Evolutionary conservation across 2,797 vertebrate species (phyloP).

Genomic region (Coregonus ussuriensis): DNA sequence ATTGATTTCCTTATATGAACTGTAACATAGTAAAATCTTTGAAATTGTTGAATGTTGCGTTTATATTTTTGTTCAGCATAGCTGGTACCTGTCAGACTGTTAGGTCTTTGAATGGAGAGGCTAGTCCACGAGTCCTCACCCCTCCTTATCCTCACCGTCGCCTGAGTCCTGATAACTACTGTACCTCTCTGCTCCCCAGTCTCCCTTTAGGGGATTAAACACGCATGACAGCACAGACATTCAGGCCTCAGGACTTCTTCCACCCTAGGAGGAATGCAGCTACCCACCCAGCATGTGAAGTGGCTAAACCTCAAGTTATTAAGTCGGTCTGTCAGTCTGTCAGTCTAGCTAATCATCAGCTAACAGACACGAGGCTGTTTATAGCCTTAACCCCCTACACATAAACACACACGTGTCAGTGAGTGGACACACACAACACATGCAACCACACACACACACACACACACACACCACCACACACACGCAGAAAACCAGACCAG

Average conservation of each 20-base stretch:
- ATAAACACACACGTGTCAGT: not conserved
- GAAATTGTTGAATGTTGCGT: too few species aligned
- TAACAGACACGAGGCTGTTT: slow-evolving; percentile 3
- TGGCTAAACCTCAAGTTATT: not conserved
- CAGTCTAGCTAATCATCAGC: slow-evolving; percentile 6
- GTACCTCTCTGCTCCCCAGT: slow-evolving; percentile 13
- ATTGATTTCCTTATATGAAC: too few species aligned
- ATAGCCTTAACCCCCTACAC: not conserved
- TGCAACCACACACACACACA: not conserved
- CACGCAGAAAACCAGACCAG: not conserved
- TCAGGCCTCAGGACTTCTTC: not conserved
- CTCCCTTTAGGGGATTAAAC: not conserved
- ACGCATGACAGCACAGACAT: not conserved
- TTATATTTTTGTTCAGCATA: not conserved
- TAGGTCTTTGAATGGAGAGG: not conserved
- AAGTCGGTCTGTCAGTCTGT: slow-evolving; percentile 5
- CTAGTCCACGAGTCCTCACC: slow-evolving; percentile 31
- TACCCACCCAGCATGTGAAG: not conserved
- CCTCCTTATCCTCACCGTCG: slow-evolving; percentile 20
- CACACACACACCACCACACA: not conserved
- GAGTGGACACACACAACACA: not conserved
- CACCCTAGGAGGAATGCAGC: not conserved
- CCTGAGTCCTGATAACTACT: slow-evolving; percentile 16
- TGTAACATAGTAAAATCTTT: too few species aligned
- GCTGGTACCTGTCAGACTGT: not conserved